Evolutionary conservation across 2,113 vertebrate genomes (phyloP), one percentile per base, ranked within the genome.

Genomic region (Megaceryle maxima): DNA sequence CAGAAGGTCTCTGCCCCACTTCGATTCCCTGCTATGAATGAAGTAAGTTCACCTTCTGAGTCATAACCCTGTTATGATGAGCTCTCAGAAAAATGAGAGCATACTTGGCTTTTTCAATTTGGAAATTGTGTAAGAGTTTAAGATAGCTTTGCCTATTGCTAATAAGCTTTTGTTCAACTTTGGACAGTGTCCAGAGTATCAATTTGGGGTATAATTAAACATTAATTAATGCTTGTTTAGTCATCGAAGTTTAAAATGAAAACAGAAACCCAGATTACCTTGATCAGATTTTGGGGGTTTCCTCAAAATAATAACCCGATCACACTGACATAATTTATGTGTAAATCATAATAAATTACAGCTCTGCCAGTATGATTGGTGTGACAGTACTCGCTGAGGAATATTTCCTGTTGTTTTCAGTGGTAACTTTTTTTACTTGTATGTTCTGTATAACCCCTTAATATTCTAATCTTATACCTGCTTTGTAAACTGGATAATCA

Each of bases 21-120:
- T 74, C 99, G 99, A 85, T 99, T 99, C 92, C 99, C 99, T 88
- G 98, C 98, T 35, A 99, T 99, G 99, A 99, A 99, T 60, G 99
- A 99, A 98, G 99, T 99, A 95, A 98, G 98, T 94, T 82, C 59
- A 28, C 66, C 17, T 80, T 68, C 92, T 57, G 48, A 75, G 25
- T 93, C 33, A 41, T 33, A 28, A 5, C 6, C 8, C 9, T 92
- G 22, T 14, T 46, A 17, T 60, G 28, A 41, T 64, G 63, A 72
- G 48, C 56, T 89, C 21, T 78, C 13, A 41, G 26, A 59, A 8
- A 28, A 77, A 0, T 29, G 57, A 72, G 31, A 79, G 50, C 15
- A 28, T 10, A 62, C n/a, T 18, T 85, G 35, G 10, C 24, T 51
- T 50, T 87, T 81, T 44, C 26, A 44, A 35, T 85, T 74, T 51